Evolutionary conservation across 2,113 vertebrate species (phyloP), one percentile per base, ranked within the genome.

Genomic region (Anoplopoma fimbria): DNA sequence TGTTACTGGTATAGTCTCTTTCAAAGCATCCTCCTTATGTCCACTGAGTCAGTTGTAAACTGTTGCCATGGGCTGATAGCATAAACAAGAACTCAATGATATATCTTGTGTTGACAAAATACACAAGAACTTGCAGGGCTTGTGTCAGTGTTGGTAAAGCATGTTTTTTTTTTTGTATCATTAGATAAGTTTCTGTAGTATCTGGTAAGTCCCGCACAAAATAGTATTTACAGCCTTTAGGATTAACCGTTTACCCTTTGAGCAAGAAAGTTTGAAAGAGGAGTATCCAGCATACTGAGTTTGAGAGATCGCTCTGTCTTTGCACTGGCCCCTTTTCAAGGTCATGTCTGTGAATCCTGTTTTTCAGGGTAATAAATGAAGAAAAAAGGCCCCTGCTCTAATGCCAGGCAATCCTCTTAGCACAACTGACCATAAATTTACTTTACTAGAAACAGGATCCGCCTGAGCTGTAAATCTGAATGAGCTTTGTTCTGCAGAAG

Each of bases 1-100:
- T 55, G 38, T 67, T n/a, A 78, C 47, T 47, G 12, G 71, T 34
- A n/a, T 9, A 65, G 57, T 80, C 58, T 75, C 57, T 62, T 65
- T 82, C 55, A 55, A 76, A 80, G 84, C 47, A 58, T 84, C 79
- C 64, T 82, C 89, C 72, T 87, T 29, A 14, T 29, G 47, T 70
- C 64, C 14, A 34, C 58, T 23, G 34, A 2, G 42, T 53, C 53
- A 31, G 36, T 2, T 53, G 14, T 67, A 60, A 70, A 72, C 51
- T 2, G 69, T 64, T 74, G 21, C 40, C 36, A 72, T 51, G 31
- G 75, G 14, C 38, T 42, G 15, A 67, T 14, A 0, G 31, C 45
- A 76, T 25, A 29, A 65, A 70, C 15, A 70, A 55, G 6, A 82
- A 67, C 62, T 67, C 53, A 17, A n/a, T 67, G 13, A 19, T 34